These are phyloP conservation scores for Valencia hispanica DNA, from an alignment of 2,797 vertebrate genomes.

Conservation along the genomic window DNA sequence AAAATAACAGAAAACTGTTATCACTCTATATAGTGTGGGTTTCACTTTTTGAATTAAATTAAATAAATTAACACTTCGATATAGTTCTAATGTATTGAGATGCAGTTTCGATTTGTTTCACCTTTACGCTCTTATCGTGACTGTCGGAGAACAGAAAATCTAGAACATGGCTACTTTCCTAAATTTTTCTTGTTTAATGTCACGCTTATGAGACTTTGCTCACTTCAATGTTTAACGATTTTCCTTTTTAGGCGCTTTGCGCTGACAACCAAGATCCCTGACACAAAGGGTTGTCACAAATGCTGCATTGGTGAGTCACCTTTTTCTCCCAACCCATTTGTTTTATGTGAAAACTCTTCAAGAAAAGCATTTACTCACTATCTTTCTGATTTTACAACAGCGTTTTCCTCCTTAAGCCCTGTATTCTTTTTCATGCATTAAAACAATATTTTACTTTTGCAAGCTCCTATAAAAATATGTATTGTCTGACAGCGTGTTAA, in stretches of 20 bases:
- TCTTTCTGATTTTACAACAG: not conserved
- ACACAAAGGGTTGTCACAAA: slow-evolving; percentile 99
- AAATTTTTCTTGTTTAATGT: slow-evolving; percentile 27
- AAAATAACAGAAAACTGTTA: too few relatives aligned
- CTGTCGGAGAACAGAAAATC: slow-evolving; percentile 3
- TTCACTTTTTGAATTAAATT: too few relatives aligned
- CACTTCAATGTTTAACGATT: slow-evolving; percentile 34
- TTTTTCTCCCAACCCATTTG: not conserved
- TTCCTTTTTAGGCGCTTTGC: slow-evolving; percentile 90
- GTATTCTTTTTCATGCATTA: not conserved
- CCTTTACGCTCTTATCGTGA: slow-evolving; percentile 5
- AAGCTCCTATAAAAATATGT: not conserved
- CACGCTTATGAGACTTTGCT: slow-evolving; percentile 37
- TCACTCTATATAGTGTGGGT: too few relatives aligned
- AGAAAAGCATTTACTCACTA: not conserved
- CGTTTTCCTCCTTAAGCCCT: not conserved
- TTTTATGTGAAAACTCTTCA: slow-evolving; percentile 14
- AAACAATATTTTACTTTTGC: not conserved
- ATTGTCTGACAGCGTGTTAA: not conserved
- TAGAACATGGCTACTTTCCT: slow-evolving; percentile 25
- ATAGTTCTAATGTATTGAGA: not conserved
- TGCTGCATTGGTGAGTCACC: slow-evolving; percentile 94
- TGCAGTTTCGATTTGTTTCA: slow-evolving; percentile 2
- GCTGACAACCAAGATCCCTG: slow-evolving; percentile 96
- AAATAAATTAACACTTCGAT: too few relatives aligned